These are phyloP conservation scores for Polypedilum vanderplanki DNA, from an alignment of 1,140 invertebrate genomes.

Conservation along the genomic window DNA sequence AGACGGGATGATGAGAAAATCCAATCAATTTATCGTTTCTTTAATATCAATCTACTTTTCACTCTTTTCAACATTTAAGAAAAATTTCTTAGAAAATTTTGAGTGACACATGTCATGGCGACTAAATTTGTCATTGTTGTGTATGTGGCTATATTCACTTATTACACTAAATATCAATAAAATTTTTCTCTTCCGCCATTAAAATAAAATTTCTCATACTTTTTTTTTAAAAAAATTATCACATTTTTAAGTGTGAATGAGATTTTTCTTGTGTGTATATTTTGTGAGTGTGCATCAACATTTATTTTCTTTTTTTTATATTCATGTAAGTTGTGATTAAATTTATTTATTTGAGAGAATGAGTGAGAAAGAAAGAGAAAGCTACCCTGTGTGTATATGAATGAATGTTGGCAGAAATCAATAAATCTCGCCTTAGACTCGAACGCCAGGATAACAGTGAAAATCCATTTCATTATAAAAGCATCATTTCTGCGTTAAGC, in stretches of 20 bases:
- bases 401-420: neutral
- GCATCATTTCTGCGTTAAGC: neutral
- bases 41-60: neutral
- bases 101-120: constrained; percentile 9
- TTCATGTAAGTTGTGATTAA: no score
- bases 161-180: neutral
- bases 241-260: constrained; percentile 19
- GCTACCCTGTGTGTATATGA: neutral
- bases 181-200: neutral
- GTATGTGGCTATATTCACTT: neutral
- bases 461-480: constrained; percentile 9
- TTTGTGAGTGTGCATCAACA: constrained; percentile 4
- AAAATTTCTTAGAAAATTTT: neutral
- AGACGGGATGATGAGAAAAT: constrained; percentile 15
- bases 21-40: constrained; percentile 10
- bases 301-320: neutral
- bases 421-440: neutral
- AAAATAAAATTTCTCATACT: neutral
- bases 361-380: neutral
- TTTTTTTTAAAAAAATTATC: neutral
- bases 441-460: constrained; percentile 1
- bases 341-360: no score
- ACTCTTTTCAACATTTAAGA: neutral
- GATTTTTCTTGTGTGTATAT: neutral
- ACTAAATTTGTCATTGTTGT: neutral